A percentile compares a stretch with the other conserved stretches of the same genome.
Evolutionary conservation across 1,140 invertebrate species (phyloP).

Genomic region (Diorhabda elongata): DNA sequence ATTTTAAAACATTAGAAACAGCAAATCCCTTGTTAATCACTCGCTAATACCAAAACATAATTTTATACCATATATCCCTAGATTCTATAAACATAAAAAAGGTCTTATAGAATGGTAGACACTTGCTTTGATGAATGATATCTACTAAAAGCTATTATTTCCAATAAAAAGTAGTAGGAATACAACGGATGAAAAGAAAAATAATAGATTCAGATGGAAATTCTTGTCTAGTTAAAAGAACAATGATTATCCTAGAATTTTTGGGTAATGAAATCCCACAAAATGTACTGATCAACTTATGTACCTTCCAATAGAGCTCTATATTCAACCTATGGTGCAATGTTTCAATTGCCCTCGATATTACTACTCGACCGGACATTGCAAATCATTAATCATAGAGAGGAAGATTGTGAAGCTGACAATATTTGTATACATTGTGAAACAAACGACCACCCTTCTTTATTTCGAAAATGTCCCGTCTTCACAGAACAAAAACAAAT

Average conservation of each 20-base stretch:
- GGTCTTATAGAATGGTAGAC: conserved; percentile 7
- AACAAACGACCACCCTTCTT: not conserved
- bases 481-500: not conserved
- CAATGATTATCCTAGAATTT: not conserved
- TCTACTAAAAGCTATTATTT: no score
- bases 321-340: conserved; percentile 5
- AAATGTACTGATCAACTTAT: not conserved
- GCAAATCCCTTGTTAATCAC: conserved; percentile 3
- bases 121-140: not conserved
- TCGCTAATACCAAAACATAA: not conserved
- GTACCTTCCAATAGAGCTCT: not conserved
- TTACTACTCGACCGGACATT: not conserved
- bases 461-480: not conserved
- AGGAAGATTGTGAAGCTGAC: not conserved
- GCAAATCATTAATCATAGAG: not conserved
- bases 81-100: not conserved
- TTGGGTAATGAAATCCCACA: not conserved
- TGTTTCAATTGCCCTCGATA: not conserved
- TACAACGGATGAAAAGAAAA: no score
- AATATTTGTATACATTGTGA: conserved; percentile 6
- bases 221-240: no score
- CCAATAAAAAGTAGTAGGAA: no score
- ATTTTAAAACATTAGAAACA: not conserved
- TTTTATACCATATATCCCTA: conserved; percentile 7
- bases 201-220: no score